Evolutionary conservation across 2,888 invertebrate species (phyloP).

Genomic region (Dendrolimus pini): DNA sequence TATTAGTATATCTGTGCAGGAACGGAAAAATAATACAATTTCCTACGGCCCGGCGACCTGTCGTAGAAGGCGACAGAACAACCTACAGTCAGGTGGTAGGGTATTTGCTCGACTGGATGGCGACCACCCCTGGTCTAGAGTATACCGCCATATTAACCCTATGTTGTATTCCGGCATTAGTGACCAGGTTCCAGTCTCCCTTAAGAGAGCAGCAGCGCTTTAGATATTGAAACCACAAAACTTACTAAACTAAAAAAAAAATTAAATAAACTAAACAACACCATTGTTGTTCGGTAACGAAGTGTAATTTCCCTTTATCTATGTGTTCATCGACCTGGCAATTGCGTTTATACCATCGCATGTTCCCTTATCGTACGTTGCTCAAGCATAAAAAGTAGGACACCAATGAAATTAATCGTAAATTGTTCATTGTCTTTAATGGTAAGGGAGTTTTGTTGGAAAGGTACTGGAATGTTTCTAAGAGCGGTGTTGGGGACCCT

Average conservation of each 20-base stretch:
- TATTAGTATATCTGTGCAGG: no score
- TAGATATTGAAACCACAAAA: no score
- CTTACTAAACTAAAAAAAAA: background rate
- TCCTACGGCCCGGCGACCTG: no score
- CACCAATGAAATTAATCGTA: conserved; percentile 13
- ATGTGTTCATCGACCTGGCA: background rate
- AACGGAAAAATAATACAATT: no score
- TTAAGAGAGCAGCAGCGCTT: no score
- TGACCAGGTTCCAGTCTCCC: no score
- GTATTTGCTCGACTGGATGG: no score
- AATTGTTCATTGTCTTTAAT: conserved; percentile 17
- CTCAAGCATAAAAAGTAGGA: conserved; percentile 11
- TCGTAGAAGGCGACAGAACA: no score
- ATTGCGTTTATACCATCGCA: conserved; percentile 11
- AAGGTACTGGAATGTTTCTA: background rate
- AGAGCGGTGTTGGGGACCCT: background rate
- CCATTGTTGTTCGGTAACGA: background rate
- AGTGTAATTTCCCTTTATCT: background rate
- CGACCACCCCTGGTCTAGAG: no score
- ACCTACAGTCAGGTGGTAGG: no score
- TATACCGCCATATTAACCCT: no score
- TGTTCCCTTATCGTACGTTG: conserved; percentile 21
- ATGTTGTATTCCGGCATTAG: no score
- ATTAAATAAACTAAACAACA: background rate
- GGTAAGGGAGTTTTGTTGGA: conserved; percentile 6